Base-by-base conservation (phyloP, 1,140 invertebrate genomes). In the Tetranychus urticae region DNA sequence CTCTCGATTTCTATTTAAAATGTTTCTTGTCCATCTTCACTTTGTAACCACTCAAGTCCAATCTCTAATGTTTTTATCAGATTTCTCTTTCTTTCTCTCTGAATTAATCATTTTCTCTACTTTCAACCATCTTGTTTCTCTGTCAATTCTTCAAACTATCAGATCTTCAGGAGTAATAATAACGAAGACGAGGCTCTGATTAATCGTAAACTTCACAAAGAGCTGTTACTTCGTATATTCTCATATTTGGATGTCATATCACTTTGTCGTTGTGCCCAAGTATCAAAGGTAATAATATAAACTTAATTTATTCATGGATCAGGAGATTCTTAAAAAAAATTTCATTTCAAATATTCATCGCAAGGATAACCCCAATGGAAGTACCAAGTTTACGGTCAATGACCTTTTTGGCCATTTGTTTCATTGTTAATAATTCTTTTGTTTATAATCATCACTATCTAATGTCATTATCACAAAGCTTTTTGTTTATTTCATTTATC, bases 181-280 rank as follows among this genome's bases (percentile, higher is more conserved):
- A 52, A 23, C 23, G 87, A 90, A 73, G 88, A 91, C 70, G 72
- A 75, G 50, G 81, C 83, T 64, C 80, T 84, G 72, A 91, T 94
- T 69, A 96, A 94, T 75, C 88, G 85, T 72, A 94, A 92, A 79
- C 78, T 97, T 71, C 91, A 91, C 65, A 92, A 92, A 72, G 92
- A 97, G 78, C 77, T 97, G 59, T 75, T 94, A 60, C 77, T 97
- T 67, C 80, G 83, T 72, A 94, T 99, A 71, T 88, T 98, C 74
- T 98, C 93, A 48, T 97, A 91, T 73, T 77, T 99, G 73, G 94
- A 98, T 76, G 89, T 98, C 42, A 86, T 96, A 23, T 90, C 92
- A 45, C 76, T 98, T 66, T 98, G 94, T 74, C 79, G 93, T 67
- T 98, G 92, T 81, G 93, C 93, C 65, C 93, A 97, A 80, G 81